These are phyloP conservation scores for Sicus ferrugineus DNA, from an alignment of 2,888 invertebrate species.

Conservation along the genomic window DNA sequence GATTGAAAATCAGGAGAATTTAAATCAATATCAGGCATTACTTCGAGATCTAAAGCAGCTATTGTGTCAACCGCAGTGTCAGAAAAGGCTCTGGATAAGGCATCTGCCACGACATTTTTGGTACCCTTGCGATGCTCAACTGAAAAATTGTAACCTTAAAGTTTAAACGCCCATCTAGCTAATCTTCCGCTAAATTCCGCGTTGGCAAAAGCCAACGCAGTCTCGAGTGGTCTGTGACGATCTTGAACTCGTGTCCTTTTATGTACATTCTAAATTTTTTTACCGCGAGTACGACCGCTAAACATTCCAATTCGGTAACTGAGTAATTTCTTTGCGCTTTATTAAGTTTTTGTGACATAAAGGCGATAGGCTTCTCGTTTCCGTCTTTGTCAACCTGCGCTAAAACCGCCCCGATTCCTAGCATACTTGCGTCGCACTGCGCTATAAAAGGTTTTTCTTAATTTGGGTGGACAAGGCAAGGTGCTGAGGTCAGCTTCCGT, in stretches of 20 bases:
- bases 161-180: constrained; percentile 7
- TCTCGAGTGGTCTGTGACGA: constrained; percentile 1
- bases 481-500: constrained; percentile 24
- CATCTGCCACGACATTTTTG: constrained; percentile 8
- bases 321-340: constrained; percentile 10
- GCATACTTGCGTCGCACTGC: constrained; percentile 31
- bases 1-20: constrained; percentile 3
- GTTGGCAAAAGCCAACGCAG: background rate
- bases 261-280: constrained; percentile 14
- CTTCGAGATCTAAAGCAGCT: background rate
- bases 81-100: background rate
- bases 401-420: constrained; percentile 21
- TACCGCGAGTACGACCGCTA: background rate
- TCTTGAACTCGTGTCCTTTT: constrained; percentile 1
- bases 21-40: constrained; percentile 1
- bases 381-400: background rate
- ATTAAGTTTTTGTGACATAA: constrained; percentile 17
- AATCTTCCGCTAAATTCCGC: background rate
- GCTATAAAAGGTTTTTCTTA: constrained; percentile 33
- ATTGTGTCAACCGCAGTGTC: background rate
- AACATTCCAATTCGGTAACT: background rate
- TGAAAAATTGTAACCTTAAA: background rate
- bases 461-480: constrained; percentile 31
- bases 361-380: background rate
- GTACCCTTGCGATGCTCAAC: constrained; percentile 11